Percentiles rank a stretch among this genome's conserved stretches.
These are phyloP conservation scores for Pseudomyrmex flavicornis DNA, from an alignment of 1,140 invertebrate species.

Conservation along the genomic window DNA sequence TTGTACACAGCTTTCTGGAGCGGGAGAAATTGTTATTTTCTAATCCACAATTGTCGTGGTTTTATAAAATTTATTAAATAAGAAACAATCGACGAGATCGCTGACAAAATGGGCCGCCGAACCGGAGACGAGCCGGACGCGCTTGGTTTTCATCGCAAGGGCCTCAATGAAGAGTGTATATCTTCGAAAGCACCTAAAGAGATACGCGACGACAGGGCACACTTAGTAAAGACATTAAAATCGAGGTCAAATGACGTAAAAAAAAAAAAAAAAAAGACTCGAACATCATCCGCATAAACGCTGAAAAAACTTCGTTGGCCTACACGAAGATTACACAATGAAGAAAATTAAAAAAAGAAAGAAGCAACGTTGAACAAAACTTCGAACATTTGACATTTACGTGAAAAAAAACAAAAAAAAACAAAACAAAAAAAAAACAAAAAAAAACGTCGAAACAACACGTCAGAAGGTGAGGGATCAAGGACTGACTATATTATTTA, in stretches of 20 bases:
- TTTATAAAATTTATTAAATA: constrained; percentile 51
- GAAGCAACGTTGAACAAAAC: constrained; percentile 4
- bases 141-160: constrained; percentile 38
- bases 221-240: neutral
- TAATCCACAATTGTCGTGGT: constrained; percentile 30
- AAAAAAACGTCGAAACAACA: constrained; percentile 10
- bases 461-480: constrained; percentile 26
- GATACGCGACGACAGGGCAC: constrained; percentile 23
- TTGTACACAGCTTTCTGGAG: constrained; percentile 25
- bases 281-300: constrained; percentile 18
- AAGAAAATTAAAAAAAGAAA: constrained; percentile 6
- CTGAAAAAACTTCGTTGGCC: constrained; percentile 61
- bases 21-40: constrained; percentile 49
- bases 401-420: neutral
- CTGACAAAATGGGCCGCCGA: neutral
- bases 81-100: neutral
- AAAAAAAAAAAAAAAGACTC: neutral
- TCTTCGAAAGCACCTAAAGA: constrained; percentile 52
- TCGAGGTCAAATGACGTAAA: constrained; percentile 15
- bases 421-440: neutral
- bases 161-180: constrained; percentile 45
- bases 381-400: constrained; percentile 32
- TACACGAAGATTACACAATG: constrained; percentile 51
- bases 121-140: neutral
- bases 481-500: constrained; percentile 54